Base-by-base conservation (phyloP, 2,888 invertebrate species). In the Lepidochrysops patricia region DNA sequence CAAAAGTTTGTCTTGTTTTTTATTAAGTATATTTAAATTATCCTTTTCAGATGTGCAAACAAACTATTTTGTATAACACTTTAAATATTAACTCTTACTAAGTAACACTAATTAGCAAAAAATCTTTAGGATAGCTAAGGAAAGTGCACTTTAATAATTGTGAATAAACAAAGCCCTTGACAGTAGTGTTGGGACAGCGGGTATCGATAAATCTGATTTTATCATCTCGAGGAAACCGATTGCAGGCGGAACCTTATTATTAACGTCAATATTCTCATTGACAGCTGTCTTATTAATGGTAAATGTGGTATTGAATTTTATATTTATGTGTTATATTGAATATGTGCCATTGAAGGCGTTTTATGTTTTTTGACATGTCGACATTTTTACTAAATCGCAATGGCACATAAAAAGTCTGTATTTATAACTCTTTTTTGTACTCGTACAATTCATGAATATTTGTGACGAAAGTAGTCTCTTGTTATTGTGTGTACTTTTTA, bases 181-280 rank as follows among this genome's bases (percentile, higher is more conserved):
- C 60, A 65, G 61, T 67, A 66, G 68, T 61, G 67, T 64, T 67
- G 67, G 64, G 64, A 71, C 66, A 65, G 60, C 60, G 63, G 66
- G 67, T 73, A 76, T 73, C 73, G 69, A 72, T 75, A 74, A 68
- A 70, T 67, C 35, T 62, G 69, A 71, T 67, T 66, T 56, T 74
- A 72, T 69, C 57, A 52, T 62, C 32, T 34, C 49, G 25, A 37
- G 32, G 32, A 58, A 48, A 49, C 27, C 57, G 48, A 68, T 67
- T 68, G 69, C 63, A 61, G 54, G 60, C 63, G 62, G 62, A 64
- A 64, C 63, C 63, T 64, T 61, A 63, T 63, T 62, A 64, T 64
- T 62, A 61, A 63, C 59, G 52, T 58, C 25, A 52, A 57, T 48
- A 57, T 48, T 35, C 12, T 29, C 19, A 25, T 50, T 50, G 58